Conservation (phyloP, 2,888 invertebrate species). For the Rotaria macrura region DNA sequence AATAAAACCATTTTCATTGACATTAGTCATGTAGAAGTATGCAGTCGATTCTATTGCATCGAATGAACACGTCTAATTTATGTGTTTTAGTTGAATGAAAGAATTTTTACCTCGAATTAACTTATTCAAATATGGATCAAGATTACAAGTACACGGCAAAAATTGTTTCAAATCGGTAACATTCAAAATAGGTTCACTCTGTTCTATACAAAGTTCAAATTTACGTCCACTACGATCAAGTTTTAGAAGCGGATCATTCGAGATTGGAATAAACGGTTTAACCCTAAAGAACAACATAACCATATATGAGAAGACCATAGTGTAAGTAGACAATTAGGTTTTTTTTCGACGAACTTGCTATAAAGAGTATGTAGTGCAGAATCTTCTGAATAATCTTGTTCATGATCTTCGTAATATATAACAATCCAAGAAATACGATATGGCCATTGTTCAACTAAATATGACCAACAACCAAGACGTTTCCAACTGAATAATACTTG, state of each 20-base stretch:
- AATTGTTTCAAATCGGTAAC: slow-evolving; percentile 69
- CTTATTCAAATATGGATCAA: slow-evolving; percentile 93
- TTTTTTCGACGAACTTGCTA: slow-evolving; percentile 66
- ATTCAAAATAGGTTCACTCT: slow-evolving; percentile 52
- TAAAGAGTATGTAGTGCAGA: slow-evolving; percentile 77
- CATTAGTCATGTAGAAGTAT: background rate
- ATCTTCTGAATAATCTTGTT: slow-evolving; percentile 67
- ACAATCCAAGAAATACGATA: slow-evolving; percentile 94
- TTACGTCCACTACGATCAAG: slow-evolving; percentile 87
- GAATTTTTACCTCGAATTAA: slow-evolving; percentile 73
- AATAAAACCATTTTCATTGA: background rate
- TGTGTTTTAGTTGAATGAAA: too few species aligned
- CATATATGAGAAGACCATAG: background rate
- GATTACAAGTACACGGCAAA: slow-evolving; percentile 89
- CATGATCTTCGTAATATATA: slow-evolving; percentile 76
- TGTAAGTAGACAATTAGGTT: background rate
- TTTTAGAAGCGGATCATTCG: slow-evolving; percentile 76
- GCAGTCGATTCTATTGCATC: slow-evolving; percentile 35
- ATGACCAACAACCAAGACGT: slow-evolving; percentile 90
- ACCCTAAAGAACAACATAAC: slow-evolving; percentile 37
- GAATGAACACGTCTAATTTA: background rate
- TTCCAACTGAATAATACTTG: slow-evolving; percentile 99
- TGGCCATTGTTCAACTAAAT: slow-evolving; percentile 97
- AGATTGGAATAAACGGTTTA: slow-evolving; percentile 65
- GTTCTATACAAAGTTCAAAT: slow-evolving; percentile 79